Evolutionary conservation across 1,140 invertebrate species (phyloP).

Genomic region (Melitaea cinxia): DNA sequence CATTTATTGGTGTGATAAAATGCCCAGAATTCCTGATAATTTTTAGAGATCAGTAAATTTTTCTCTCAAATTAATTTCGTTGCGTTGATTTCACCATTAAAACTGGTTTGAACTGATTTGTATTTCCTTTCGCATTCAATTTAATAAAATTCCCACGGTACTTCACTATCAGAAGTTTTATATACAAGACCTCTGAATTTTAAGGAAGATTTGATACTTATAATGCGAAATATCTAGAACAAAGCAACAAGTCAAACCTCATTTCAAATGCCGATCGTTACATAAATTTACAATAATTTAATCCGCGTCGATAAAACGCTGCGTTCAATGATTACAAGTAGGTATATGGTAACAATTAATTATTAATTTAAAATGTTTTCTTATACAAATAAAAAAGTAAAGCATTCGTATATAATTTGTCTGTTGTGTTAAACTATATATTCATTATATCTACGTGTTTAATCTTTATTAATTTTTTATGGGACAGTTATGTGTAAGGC

Average conservation of each 20-base stretch:
- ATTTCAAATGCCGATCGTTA: slow-evolving; percentile 44
- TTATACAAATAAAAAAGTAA: no score
- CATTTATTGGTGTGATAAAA: slow-evolving; percentile 33
- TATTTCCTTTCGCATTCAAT: slow-evolving; percentile 41
- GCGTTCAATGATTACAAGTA: slow-evolving; percentile 18
- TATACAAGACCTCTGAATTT: neutral
- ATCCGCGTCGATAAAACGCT: slow-evolving; percentile 21
- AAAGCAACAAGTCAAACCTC: slow-evolving; percentile 50
- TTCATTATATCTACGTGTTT: neutral
- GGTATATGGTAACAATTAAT: neutral
- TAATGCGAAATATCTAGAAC: slow-evolving; percentile 36
- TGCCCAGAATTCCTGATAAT: slow-evolving; percentile 31
- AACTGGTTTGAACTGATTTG: slow-evolving; percentile 49
- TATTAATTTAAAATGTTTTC: neutral
- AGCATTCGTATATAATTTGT: no score
- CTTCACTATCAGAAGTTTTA: slow-evolving; percentile 22
- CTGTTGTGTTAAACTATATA: no score
- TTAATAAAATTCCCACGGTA: slow-evolving; percentile 47
- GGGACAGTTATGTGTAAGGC: slow-evolving; percentile 48
- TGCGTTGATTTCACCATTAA: slow-evolving; percentile 46
- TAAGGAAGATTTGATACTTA: slow-evolving; percentile 13
- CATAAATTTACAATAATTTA: slow-evolving; percentile 63
- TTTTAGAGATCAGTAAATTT: slow-evolving; percentile 37
- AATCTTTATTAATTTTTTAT: slow-evolving; percentile 35
- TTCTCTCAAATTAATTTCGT: slow-evolving; percentile 44